Base-by-base conservation (phyloP, 2,797 vertebrate species). In the Dryobates pubescens region DNA sequence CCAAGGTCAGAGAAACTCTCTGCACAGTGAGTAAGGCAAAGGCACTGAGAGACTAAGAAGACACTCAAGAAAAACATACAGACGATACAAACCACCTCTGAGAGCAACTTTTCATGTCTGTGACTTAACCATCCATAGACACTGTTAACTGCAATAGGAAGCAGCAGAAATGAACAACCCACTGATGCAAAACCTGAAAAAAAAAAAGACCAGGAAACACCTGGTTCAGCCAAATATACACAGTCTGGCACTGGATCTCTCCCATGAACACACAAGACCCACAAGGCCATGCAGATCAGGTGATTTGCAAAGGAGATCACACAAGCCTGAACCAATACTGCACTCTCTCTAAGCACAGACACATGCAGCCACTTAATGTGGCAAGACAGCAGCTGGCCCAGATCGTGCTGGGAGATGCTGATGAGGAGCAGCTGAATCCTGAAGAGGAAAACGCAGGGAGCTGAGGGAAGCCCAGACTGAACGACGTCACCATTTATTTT, bases 281-380 rank as follows among this genome's bases (percentile, higher is more conserved):
- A 56, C 20, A 22, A 0, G 1, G 32, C 49, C 70, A 23, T 4
- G 26, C 10, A 61, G 12, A 23, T 8, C 3, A 6, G 0, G 9
- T 1, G 4, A n/a, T 56, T 16, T 59, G 15, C 24, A 67, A 70
- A 87, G 53, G 23, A 57, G 49, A 49, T 2, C 17, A 24, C 2
- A 63, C 2, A 1, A 51, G 27, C 23, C 70, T 7, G 9, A 1
- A 8, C 36, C 1, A 1, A 58, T 7, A 26, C 32, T 0, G 0
- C 14, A 29, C 20, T 65, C 82, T 68, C 74, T 81, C 53, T 3
- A 86, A 43, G 83, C 73, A 80, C 0, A 1, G 64, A 41, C 27
- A 87, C 0, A 0, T 5, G 56, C 13, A 72, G 88, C 38, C 56
- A 24, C 20, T 0, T 4, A 83, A 45, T 0, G 0, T 18, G 59